A percentile compares a stretch with the other conserved stretches of the same genome.
Conservation (phyloP, 2,888 invertebrate species). For the Eumerus sabulonum region DNA sequence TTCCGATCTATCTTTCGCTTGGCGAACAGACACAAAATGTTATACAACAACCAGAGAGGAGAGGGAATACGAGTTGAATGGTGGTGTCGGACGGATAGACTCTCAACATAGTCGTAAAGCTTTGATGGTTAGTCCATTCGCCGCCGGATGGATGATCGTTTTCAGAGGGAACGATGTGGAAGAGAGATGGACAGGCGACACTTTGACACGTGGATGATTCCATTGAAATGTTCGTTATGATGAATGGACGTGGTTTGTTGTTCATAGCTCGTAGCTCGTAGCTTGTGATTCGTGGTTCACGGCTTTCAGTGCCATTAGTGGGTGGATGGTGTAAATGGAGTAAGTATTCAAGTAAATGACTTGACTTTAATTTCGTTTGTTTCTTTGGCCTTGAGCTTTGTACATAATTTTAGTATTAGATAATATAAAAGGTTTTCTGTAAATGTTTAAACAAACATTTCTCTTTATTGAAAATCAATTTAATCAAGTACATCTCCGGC, state of each 20-base stretch:
- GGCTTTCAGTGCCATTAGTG: neutral
- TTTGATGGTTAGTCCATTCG: constrained; percentile 43
- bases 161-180: constrained; percentile 43
- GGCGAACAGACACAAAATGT: neutral
- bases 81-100: constrained; percentile 22
- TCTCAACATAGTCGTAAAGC: constrained; percentile 56
- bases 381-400: no score
- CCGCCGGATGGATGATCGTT: constrained; percentile 56
- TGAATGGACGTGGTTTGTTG: constrained; percentile 24
- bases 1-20: constrained; percentile 54
- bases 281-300: no score
- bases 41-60: constrained; percentile 3
- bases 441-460: no score
- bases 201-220: constrained; percentile 68
- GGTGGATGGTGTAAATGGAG: no score
- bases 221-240: constrained; percentile 61
- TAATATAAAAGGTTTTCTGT: no score
- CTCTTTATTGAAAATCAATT: no score
- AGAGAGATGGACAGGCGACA: constrained; percentile 65
- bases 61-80: no score
- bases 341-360: neutral
- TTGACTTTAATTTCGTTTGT: no score
- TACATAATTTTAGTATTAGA: no score
- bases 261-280: no score
- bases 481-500: no score